These are phyloP conservation scores for Pterostichus niger DNA, from an alignment of 2,888 invertebrate species.

Conservation along the genomic window DNA sequence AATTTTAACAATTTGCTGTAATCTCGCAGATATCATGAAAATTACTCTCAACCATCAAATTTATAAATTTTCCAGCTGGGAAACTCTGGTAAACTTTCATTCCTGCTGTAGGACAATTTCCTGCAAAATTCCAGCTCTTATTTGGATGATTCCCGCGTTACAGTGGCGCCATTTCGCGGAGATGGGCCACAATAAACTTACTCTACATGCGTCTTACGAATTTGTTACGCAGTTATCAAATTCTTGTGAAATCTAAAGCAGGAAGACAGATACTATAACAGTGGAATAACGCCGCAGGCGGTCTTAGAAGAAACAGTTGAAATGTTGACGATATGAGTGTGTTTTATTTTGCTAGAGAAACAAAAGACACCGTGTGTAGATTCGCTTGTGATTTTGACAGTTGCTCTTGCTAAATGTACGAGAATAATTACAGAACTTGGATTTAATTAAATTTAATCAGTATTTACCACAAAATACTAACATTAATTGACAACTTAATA, in stretches of 20 bases:
- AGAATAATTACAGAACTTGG: neutral
- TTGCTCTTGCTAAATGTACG: neutral
- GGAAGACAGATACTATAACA: neutral
- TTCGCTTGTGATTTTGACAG: constrained; percentile 15
- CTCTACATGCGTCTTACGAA: neutral
- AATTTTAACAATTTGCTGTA: constrained; percentile 3
- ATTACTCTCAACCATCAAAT: constrained; percentile 25
- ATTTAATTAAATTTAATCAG: constrained; percentile 7
- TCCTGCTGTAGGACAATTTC: constrained; percentile 16
- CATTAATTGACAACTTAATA: no score
- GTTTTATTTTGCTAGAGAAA: constrained; percentile 3
- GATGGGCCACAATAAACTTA: constrained; percentile 26
- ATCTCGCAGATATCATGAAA: constrained; percentile 18
- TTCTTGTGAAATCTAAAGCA: constrained; percentile 19
- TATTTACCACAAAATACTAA: no score
- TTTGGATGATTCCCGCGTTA: constrained; percentile 36
- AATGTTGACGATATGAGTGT: constrained; percentile 11
- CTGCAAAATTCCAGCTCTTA: constrained; percentile 34
- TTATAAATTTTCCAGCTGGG: constrained; percentile 32
- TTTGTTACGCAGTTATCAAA: constrained; percentile 20
- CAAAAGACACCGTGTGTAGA: neutral
- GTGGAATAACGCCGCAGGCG: constrained; percentile 11
- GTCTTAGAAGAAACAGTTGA: constrained; percentile 2
- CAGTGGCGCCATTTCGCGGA: constrained; percentile 13
- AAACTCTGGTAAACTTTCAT: constrained; percentile 27